These are phyloP conservation scores for Willowsia nigromaculata DNA, from an alignment of 2,888 invertebrate species.

Conservation along the genomic window DNA sequence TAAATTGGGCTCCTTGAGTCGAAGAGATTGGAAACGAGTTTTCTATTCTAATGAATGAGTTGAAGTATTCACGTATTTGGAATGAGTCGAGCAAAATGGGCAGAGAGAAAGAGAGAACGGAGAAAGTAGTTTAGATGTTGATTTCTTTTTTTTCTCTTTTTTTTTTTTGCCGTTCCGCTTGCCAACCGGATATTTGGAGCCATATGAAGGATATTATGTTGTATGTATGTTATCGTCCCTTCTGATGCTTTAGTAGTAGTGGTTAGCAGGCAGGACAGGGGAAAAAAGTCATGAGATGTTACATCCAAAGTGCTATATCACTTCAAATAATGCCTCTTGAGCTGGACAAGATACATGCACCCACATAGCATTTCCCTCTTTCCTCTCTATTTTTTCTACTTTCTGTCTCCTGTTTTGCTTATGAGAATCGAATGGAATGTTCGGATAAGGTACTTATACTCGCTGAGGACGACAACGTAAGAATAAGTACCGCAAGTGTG, in stretches of 20 bases:
- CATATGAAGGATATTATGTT: constrained; percentile 56
- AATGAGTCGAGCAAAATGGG: constrained; percentile 8
- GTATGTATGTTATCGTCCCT: not conserved
- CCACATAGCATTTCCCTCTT: constrained; percentile 41
- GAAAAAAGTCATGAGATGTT: constrained; percentile 45
- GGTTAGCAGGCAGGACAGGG: constrained; percentile 39
- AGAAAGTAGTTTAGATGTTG: constrained; percentile 59
- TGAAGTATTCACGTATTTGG: constrained; percentile 46
- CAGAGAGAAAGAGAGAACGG: no score
- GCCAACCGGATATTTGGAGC: constrained; percentile 71
- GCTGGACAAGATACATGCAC: constrained; percentile 57
- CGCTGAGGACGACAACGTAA: constrained; percentile 9
- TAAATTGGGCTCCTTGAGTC: constrained; percentile 25
- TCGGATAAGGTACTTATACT: constrained; percentile 41
- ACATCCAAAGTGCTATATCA: constrained; percentile 53
- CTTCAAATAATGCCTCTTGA: constrained; percentile 42
- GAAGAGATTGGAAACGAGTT: constrained; percentile 63
- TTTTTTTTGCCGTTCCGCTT: constrained; percentile 45
- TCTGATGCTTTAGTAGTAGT: not conserved
- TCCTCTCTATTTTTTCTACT: not conserved
- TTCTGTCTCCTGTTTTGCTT: not conserved
- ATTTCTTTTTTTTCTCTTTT: constrained; percentile 53
- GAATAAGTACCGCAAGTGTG: constrained; percentile 48
- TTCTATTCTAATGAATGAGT: constrained; percentile 67
- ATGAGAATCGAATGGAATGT: constrained; percentile 45